Evolutionary conservation across 2,888 invertebrate genomes (phyloP).

Genomic region (Diplazon laetatorius): DNA sequence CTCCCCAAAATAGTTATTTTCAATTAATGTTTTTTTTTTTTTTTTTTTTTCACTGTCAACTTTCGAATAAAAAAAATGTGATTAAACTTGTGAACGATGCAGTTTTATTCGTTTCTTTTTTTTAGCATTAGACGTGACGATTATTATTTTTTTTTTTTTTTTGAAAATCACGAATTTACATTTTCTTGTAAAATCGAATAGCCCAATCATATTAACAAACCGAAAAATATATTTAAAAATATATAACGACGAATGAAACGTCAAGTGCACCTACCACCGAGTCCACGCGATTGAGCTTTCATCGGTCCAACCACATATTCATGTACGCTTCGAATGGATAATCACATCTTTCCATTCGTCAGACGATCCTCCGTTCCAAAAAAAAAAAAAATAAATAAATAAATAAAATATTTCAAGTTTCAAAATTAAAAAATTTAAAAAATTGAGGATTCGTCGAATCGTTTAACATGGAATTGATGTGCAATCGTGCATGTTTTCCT

Average conservation of each 20-base stretch:
- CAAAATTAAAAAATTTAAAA: neutral
- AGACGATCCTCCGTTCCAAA: neutral
- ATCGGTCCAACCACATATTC: conserved; percentile 18
- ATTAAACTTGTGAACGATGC: too few species aligned
- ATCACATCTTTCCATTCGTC: conserved; percentile 24
- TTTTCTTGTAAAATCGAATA: too few species aligned
- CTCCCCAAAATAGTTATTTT: too few species aligned
- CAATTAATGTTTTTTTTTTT: too few species aligned
- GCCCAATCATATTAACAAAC: too few species aligned
- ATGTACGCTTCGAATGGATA: conserved; percentile 5
- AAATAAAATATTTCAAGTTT: too few species aligned
- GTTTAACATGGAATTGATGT: conserved; percentile 39
- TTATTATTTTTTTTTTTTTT: too few species aligned
- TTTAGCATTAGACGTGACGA: too few species aligned
- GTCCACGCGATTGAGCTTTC: conserved; percentile 35
- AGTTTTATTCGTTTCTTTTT: neutral
- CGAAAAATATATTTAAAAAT: too few species aligned
- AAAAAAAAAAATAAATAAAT: neutral
- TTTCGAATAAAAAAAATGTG: too few species aligned
- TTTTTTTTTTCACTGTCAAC: too few species aligned
- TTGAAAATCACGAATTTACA: too few species aligned
- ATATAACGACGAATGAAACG: neutral
- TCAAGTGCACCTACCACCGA: conserved; percentile 31
- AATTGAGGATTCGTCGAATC: neutral
- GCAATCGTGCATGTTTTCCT: conserved; percentile 18